Percentiles rank a stretch among this genome's conserved stretches.
phyloP scores from a whole-genome alignment of 1,140 invertebrate species.

The Drosophila saltans region DNA sequence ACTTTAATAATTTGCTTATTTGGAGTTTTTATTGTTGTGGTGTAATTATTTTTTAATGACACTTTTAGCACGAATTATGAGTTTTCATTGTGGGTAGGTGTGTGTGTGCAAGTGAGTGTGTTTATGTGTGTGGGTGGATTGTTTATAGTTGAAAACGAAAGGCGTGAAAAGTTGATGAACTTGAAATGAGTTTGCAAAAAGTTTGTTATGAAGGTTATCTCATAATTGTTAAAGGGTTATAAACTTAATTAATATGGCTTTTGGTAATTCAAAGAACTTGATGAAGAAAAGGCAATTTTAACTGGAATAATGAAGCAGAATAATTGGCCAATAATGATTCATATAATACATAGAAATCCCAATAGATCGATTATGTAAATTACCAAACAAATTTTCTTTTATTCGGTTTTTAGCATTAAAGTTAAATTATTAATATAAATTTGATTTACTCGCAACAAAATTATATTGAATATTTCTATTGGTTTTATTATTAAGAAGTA shows the following conservation, averaged over 20 bases:
- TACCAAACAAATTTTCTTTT: too few species aligned
- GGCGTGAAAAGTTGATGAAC: slow-evolving; percentile 46
- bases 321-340: neutral
- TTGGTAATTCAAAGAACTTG: neutral
- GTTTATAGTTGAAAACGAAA: neutral
- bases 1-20: slow-evolving; percentile 66
- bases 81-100: slow-evolving; percentile 18
- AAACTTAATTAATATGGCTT: slow-evolving; percentile 38
- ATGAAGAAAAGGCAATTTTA: neutral
- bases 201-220: slow-evolving; percentile 15
- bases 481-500: too few species aligned
- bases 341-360: too few species aligned
- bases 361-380: too few species aligned
- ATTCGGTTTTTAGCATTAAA: too few species aligned
- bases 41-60: slow-evolving; percentile 64
- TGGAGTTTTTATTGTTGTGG: slow-evolving; percentile 54
- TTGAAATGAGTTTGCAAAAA: slow-evolving; percentile 48
- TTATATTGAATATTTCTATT: too few species aligned
- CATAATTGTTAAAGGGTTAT: slow-evolving; percentile 30
- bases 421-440: too few species aligned
- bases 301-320: neutral
- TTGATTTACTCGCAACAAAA: too few species aligned
- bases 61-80: slow-evolving; percentile 55
- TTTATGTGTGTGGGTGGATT: neutral
- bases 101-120: neutral